Evolutionary conservation across 1,140 invertebrate genomes (phyloP).

Genomic region (Saccostrea glomerata): DNA sequence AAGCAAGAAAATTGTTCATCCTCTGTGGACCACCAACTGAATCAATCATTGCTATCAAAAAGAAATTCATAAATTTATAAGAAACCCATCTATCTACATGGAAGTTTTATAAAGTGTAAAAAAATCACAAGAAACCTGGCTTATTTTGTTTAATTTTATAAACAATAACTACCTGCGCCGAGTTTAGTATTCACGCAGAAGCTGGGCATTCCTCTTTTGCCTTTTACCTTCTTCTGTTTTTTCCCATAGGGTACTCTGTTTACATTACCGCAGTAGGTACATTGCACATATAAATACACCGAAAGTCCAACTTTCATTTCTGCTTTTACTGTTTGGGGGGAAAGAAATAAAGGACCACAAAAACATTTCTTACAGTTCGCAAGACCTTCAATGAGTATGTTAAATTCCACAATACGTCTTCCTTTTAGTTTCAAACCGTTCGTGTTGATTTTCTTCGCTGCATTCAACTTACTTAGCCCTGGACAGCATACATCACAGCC

Average conservation of each 20-base stretch:
- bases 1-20: conserved; percentile 39
- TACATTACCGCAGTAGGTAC: not conserved
- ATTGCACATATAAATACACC: conserved; percentile 24
- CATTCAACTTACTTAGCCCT: not conserved
- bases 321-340: not conserved
- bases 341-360: conserved; percentile 2
- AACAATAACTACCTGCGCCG: conserved; percentile 33
- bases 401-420: not conserved
- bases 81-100: not conserved
- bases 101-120: not conserved
- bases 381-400: not conserved
- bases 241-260: conserved; percentile 18
- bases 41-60: conserved; percentile 39
- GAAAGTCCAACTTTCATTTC: conserved; percentile 7
- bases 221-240: not conserved
- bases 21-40: conserved; percentile 37
- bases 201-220: conserved; percentile 29
- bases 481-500: not conserved
- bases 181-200: conserved; percentile 42
- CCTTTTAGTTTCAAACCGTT: not conserved
- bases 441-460: conserved; percentile 2
- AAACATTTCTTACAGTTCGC: not conserved
- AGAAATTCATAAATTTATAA: conserved; percentile 1
- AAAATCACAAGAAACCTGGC: not conserved
- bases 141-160: not conserved